Base-by-base conservation (phyloP, 1,140 invertebrate genomes). In the Neotoxoptera formosana region DNA sequence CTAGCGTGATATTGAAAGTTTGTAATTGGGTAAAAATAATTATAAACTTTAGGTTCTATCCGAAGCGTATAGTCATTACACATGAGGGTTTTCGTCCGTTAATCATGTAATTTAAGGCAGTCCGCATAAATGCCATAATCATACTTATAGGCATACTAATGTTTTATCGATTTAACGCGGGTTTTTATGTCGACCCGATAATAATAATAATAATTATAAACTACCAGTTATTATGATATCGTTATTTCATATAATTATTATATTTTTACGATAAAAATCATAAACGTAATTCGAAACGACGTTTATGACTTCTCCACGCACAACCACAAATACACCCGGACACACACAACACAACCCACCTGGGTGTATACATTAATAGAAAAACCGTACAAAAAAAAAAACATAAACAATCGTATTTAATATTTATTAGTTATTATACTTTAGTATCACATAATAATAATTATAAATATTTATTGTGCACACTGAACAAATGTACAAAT, bases 11-110 rank as follows among this genome's bases (percentile, higher is more conserved):
- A 89, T 89, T 89, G 88, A 89, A 89, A 89, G 51, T 89, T 89
- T 34, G 88, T 89, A 89, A 89, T 89, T 56, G 88, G 88, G 48
- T 89, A 89, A 89, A 89, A 89, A 89, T 89, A 89, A 89, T 89
- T 89, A 56, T 41, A 89, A 89, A 89, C 88, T 89, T 89, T 89
- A 36, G 51, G 88, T 89, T 25, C 51, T 56, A 56, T 89, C 53
- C 11, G 51, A 56, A 56, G 48, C n/a, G 20, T 25, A 56, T n/a
- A 89, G 48, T 36, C 51, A 53, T 89, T 53, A 56, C 88, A 56
- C 88, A 89, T n/a, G 88, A 89, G 88, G 21, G 88, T 89, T 89
- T 36, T 41, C 48, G 87, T 53, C n/a, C 48, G 88, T 89, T 89
- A 56, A 89, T 89, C 88, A 25, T 89, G 23, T 89, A 56, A 53